These are phyloP conservation scores for Bombyx mori DNA, from an alignment of 1,140 invertebrate genomes.

Conservation along the genomic window DNA sequence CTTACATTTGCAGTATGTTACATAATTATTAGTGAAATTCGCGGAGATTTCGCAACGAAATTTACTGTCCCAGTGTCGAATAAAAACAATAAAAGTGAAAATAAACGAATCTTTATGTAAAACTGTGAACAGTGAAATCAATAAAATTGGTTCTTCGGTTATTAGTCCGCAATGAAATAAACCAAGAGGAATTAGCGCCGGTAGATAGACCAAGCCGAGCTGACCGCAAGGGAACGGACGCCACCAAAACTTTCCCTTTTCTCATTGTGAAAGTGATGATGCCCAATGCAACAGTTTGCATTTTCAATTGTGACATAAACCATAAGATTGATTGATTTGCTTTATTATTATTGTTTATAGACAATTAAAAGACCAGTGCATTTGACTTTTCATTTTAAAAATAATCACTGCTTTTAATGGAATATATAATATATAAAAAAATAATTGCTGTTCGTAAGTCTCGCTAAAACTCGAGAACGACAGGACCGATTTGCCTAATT, in stretches of 20 bases:
- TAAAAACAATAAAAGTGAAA: too few relatives aligned
- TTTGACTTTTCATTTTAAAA: too few relatives aligned
- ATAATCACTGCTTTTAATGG: too few relatives aligned
- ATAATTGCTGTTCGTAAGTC: too few relatives aligned
- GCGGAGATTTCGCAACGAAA: neutral
- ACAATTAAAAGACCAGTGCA: too few relatives aligned
- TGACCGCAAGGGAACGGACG: constrained; percentile 64
- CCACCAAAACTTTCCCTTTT: constrained; percentile 61
- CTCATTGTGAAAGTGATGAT: constrained; percentile 69
- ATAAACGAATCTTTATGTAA: constrained; percentile 4
- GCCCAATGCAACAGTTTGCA: constrained; percentile 44
- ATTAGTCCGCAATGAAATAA: constrained; percentile 60
- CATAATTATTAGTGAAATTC: constrained; percentile 19
- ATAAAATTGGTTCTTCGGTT: constrained; percentile 28
- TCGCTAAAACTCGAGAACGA: too few relatives aligned
- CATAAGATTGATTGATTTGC: too few relatives aligned
- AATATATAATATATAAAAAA: too few relatives aligned
- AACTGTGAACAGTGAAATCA: constrained; percentile 31
- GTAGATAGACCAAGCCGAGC: constrained; percentile 45
- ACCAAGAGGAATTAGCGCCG: constrained; percentile 58
- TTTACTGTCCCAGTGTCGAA: too few relatives aligned
- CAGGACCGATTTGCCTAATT: too few relatives aligned
- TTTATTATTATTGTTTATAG: too few relatives aligned
- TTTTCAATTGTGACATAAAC: constrained; percentile 30
- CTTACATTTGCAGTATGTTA: constrained; percentile 19